phyloP scores from a whole-genome alignment of 2,888 invertebrate species.

The Cantharis rufa region DNA sequence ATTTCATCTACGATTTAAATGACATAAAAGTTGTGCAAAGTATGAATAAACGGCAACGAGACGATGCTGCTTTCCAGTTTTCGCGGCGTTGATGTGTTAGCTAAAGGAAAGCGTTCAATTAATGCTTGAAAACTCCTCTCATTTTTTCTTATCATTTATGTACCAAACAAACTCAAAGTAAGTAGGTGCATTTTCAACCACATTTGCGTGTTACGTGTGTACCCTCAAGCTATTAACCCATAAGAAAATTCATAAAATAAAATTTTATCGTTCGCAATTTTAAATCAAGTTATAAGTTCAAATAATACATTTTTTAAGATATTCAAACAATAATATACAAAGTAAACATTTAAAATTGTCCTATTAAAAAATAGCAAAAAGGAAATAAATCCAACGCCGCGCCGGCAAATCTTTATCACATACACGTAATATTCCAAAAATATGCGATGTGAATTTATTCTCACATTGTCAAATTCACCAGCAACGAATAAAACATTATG shows the following conservation, averaged over 20 bases:
- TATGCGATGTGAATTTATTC: not conserved
- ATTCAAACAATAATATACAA: not conserved
- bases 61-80: not conserved
- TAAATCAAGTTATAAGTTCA: not conserved
- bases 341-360: not conserved
- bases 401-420: not conserved
- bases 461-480: not conserved
- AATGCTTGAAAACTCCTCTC: not conserved
- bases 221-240: not conserved
- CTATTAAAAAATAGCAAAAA: not conserved
- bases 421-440: not conserved
- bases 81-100: not conserved
- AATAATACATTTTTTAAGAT: not conserved
- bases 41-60: not conserved
- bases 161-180: not conserved
- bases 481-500: not conserved
- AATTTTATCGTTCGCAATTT: not conserved
- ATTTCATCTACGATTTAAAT: constrained; percentile 14
- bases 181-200: not conserved
- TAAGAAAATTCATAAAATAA: not conserved
- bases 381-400: not conserved
- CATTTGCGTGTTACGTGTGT: not conserved
- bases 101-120: constrained; percentile 7
- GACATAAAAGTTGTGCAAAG: constrained; percentile 7
- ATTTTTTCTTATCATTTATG: constrained; percentile 4